Conservation (phyloP, 2,888 invertebrate genomes). For the Phania funesta region DNA sequence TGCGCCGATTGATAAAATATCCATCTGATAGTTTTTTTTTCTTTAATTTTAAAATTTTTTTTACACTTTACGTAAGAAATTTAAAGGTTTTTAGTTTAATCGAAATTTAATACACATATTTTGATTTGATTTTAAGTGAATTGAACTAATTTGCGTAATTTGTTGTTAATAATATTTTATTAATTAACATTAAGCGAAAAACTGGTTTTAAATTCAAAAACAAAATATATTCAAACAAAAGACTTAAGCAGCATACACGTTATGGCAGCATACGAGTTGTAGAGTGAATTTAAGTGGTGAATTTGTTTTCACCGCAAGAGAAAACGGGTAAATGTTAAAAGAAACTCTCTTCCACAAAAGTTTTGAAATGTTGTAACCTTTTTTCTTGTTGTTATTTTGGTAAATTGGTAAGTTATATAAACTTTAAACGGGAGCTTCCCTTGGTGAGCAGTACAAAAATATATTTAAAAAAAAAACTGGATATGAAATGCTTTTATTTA, state of each 20-base stretch:
- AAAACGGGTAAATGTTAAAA: background rate
- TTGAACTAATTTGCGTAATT: constrained; percentile 44
- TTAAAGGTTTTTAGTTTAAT: background rate
- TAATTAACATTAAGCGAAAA: constrained; percentile 24
- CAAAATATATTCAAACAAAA: constrained; percentile 40
- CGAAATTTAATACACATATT: background rate
- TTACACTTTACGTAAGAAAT: background rate
- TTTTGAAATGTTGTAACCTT: background rate
- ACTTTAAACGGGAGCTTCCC: constrained; percentile 30
- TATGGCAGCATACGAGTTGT: background rate
- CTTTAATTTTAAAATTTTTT: background rate
- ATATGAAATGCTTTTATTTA: constrained; percentile 41
- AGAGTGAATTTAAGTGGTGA: constrained; percentile 41
- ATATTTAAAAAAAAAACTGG: constrained; percentile 50
- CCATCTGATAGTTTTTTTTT: background rate
- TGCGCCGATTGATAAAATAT: background rate
- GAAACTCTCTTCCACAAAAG: background rate
- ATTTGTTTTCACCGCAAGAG: constrained; percentile 8
- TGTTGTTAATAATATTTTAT: constrained; percentile 11
- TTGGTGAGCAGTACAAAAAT: background rate
- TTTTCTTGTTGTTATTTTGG: background rate
- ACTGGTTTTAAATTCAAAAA: constrained; percentile 18
- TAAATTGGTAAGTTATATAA: constrained; percentile 52
- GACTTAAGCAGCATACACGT: constrained; percentile 54
- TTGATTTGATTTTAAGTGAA: background rate